These are phyloP conservation scores for Pitangus sulphuratus DNA, from an alignment of 2,797 vertebrate genomes.

Conservation along the genomic window DNA sequence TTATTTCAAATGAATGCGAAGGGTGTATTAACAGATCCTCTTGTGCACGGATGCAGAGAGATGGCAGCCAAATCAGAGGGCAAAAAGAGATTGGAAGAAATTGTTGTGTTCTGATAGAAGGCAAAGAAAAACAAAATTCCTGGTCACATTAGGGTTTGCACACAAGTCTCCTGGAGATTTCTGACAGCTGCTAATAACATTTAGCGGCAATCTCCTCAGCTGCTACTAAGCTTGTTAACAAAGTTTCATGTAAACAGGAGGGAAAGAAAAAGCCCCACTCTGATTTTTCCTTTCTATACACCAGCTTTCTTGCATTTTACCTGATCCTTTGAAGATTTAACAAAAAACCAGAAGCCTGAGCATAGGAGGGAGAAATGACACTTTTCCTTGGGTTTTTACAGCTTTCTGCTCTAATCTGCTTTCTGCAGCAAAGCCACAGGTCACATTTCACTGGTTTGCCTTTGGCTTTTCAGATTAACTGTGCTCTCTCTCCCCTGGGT, in stretches of 20 bases:
- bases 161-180: neutral
- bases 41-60: neutral
- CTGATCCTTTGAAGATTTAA: neutral
- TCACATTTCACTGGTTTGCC: neutral
- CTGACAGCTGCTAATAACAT: neutral
- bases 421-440: neutral
- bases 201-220: neutral
- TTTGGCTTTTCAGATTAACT: neutral
- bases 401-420: neutral
- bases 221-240: neutral
- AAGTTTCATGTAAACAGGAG: neutral
- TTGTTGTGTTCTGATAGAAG: neutral
- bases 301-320: neutral
- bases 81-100: neutral
- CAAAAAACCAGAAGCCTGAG: neutral
- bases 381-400: neutral
- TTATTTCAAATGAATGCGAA: neutral
- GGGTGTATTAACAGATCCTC: neutral
- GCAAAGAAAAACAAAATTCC: neutral
- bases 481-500: neutral
- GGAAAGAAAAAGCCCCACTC: neutral
- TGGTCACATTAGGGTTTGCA: neutral
- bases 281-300: neutral
- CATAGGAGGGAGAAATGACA: neutral
- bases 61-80: neutral